Base-by-base conservation (phyloP, 2,797 vertebrate species). In the Lophius americanus region DNA sequence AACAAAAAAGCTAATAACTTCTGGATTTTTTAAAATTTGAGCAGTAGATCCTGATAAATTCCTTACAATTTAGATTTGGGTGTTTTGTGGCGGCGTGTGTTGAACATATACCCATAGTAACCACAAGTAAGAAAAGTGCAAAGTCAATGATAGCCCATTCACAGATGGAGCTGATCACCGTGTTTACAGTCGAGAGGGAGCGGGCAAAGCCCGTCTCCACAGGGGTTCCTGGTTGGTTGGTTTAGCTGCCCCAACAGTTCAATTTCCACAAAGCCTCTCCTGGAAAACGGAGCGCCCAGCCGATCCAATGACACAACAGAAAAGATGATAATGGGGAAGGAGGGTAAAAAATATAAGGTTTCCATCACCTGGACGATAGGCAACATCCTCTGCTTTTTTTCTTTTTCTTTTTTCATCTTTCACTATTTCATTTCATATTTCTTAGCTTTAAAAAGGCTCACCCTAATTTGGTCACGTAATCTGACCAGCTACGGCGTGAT, bases 331-430 rank as follows among this genome's bases (percentile, higher is more conserved):
- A 82, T 12, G 53, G 68, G 81, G 82, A 43, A 62, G 55, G 59
- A 35, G 71, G 72, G 69, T 68, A 66, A 79, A 88, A 83, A 88
- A 91, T 83, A 89, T 84, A 70, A 87, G 88, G 92, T 93, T 94
- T 96, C 94, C 96, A 96, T 97, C 95, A 94, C 89, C 93, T 92
- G 90, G 88, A 92, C 79, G 85, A 94, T 82, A 95, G 94, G 95
- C 94, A 94, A 94, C 94, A 96, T 96, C 95, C 92, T 92, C 77
- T 88, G 85, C 43, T 74, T 88, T 92, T 89, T 85, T 77, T 84
- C 74, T 38, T 57, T 65, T 73, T 70, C 12, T 77, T 82, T 85
- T 82, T 69, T 88, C 79, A 88, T 87, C 73, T 88, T 87, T 88
- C 75, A 89, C 81, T 77, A 90, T 90, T 93, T 90, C 70, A 85